Conservation (phyloP, 2,888 invertebrate species). For the Drosophila putrida region DNA sequence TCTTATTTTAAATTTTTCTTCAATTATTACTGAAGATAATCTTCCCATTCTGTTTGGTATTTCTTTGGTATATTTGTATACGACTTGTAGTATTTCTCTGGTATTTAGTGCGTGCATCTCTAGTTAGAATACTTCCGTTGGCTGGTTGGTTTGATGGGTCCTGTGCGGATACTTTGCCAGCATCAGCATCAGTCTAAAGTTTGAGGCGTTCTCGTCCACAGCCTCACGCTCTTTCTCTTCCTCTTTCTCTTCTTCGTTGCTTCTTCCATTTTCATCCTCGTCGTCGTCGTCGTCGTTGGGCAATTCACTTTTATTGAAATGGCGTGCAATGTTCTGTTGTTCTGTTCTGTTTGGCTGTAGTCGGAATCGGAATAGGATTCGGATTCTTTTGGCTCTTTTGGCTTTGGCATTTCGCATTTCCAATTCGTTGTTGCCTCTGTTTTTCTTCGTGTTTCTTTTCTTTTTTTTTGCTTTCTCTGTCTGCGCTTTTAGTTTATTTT, state of each 20-base stretch:
- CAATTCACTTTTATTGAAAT: slow-evolving; percentile 85
- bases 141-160: slow-evolving; percentile 40
- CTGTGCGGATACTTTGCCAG: slow-evolving; percentile 67
- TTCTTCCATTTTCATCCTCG: slow-evolving; percentile 14
- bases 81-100: not conserved
- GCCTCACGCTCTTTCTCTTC: not conserved
- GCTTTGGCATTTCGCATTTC: slow-evolving; percentile 44
- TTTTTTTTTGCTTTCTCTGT: slow-evolving; percentile 37
- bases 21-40: no score
- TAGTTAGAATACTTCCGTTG: slow-evolving; percentile 19
- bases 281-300: slow-evolving; percentile 64
- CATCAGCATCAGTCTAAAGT: slow-evolving; percentile 66
- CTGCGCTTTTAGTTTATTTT: slow-evolving; percentile 69
- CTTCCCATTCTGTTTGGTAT: not conserved
- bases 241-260: no score
- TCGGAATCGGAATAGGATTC: slow-evolving; percentile 45
- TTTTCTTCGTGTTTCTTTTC: slow-evolving; percentile 22
- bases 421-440: slow-evolving; percentile 53
- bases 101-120: slow-evolving; percentile 5
- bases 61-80: not conserved
- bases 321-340: slow-evolving; percentile 80
- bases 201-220: slow-evolving; percentile 54
- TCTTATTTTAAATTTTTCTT: no score
- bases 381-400: slow-evolving; percentile 56
- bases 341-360: slow-evolving; percentile 39